phyloP scores from a whole-genome alignment of 2,888 invertebrate genomes.

The Falcaria lacertinaria region DNA sequence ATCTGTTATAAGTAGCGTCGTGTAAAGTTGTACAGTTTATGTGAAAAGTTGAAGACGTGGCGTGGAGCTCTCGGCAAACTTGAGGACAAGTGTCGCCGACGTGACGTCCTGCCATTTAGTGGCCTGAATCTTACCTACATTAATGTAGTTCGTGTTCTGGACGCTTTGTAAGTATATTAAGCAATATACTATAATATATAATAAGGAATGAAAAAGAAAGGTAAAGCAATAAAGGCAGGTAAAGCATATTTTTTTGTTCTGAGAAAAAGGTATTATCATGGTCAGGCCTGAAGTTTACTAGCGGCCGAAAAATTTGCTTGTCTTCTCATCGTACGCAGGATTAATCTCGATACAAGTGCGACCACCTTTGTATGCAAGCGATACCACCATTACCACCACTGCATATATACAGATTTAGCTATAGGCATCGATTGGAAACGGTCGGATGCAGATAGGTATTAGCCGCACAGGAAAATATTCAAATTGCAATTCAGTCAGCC shows the following conservation, averaged over 20 bases:
- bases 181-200: too few relatives aligned
- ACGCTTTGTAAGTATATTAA: too few relatives aligned
- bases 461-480: slow-evolving; percentile 16
- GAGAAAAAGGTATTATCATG: too few relatives aligned
- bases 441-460: slow-evolving; percentile 22
- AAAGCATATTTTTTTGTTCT: too few relatives aligned
- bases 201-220: too few relatives aligned
- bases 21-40: slow-evolving; percentile 69
- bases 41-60: slow-evolving; percentile 68
- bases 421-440: slow-evolving; percentile 22
- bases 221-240: too few relatives aligned
- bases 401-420: slow-evolving; percentile 18
- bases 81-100: slow-evolving; percentile 64
- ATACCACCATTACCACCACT: too few relatives aligned
- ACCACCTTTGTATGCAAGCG: too few relatives aligned
- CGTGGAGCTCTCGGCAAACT: slow-evolving; percentile 49
- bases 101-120: slow-evolving; percentile 58
- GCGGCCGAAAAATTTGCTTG: too few relatives aligned
- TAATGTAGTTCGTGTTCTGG: slow-evolving; percentile 28
- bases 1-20: slow-evolving; percentile 57
- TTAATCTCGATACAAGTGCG: too few relatives aligned
- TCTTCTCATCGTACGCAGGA: too few relatives aligned
- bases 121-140: slow-evolving; percentile 40
- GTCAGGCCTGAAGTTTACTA: too few relatives aligned
- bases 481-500: slow-evolving; percentile 4